Evolutionary conservation across 2,113 vertebrate genomes (phyloP).

Genomic region (Phalacrocorax brasilianus): DNA sequence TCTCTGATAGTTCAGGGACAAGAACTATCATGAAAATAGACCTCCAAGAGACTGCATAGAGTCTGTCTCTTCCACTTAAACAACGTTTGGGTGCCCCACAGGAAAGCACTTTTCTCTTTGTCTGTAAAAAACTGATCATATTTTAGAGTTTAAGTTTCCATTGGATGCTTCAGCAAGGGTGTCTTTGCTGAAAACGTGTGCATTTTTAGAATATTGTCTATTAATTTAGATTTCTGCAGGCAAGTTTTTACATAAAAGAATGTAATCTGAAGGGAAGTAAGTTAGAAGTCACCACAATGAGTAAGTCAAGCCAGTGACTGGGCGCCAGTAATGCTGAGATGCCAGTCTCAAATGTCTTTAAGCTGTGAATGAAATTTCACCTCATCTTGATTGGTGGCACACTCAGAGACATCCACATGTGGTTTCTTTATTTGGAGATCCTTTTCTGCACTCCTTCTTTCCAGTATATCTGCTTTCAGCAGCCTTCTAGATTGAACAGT

Average conservation of each 20-base stretch:
- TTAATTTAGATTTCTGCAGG: neutral
- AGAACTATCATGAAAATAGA: neutral
- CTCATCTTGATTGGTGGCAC: neutral
- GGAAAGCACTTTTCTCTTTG: neutral
- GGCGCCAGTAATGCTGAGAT: neutral
- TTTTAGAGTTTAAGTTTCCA: neutral
- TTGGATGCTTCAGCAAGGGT: neutral
- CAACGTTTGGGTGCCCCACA: neutral
- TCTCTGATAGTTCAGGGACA: neutral
- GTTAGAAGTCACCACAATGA: neutral
- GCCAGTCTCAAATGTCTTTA: neutral
- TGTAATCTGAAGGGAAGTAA: neutral
- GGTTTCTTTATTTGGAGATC: neutral
- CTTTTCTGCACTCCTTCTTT: neutral
- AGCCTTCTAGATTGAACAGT: neutral
- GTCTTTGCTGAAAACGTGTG: neutral
- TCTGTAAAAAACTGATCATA: neutral
- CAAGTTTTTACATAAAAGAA: neutral
- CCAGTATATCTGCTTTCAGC: neutral
- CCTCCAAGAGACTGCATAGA: neutral
- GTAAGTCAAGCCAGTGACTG: neutral
- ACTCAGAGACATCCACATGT: neutral
- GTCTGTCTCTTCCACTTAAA: neutral
- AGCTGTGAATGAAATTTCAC: neutral
- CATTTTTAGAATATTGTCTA: neutral